Base-by-base conservation (phyloP, 2,888 invertebrate species). In the Hedychridium roseum region DNA sequence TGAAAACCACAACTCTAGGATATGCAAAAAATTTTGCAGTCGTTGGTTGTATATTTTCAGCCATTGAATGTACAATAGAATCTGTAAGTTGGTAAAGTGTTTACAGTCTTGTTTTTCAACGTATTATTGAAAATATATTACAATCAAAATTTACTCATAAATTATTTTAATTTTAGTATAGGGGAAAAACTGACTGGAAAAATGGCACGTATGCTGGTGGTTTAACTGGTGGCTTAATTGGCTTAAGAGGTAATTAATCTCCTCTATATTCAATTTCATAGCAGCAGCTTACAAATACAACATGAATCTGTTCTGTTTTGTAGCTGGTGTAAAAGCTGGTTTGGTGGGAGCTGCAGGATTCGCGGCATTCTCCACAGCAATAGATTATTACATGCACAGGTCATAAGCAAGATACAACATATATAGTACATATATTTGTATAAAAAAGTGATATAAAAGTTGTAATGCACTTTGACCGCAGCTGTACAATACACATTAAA, bases 1-100 rank as follows among this genome's bases (percentile, higher is more conserved):
- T 98, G 95, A 92, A 91, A 76, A 83, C 85, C 0, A 89, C 97
- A 0, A 95, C 96, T 58, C 80, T 93, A 46, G 88, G 94, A 44
- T 97, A 98, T 78, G 98, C 94, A 0, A 99, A 98, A 80, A 99
- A 98, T 80, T 99, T 99, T 83, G 98, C 97, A 0, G 84, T 97
- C 31, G 87, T 99, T 61, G 99, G 99, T 45, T 88, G 91, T 4
- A 86, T 98, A 56, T 99, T 98, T 82, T 91, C 98, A 3, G 92
- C 87, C 1, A 89, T 96, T 6, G 99, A 99, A 81, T 99, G 99
- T 77, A 84, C 89, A 15, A 90, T 99, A 70, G 99, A 99, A 84
- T 87, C 91, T 28, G 94, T 94, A 78, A 80, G 83, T 78, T 32
- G 49, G 34, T 26, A 20, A 31, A 42, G 28, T 35, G 34, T 42